Conservation (phyloP, 2,888 invertebrate genomes). For the Ptychoptera contaminata region DNA sequence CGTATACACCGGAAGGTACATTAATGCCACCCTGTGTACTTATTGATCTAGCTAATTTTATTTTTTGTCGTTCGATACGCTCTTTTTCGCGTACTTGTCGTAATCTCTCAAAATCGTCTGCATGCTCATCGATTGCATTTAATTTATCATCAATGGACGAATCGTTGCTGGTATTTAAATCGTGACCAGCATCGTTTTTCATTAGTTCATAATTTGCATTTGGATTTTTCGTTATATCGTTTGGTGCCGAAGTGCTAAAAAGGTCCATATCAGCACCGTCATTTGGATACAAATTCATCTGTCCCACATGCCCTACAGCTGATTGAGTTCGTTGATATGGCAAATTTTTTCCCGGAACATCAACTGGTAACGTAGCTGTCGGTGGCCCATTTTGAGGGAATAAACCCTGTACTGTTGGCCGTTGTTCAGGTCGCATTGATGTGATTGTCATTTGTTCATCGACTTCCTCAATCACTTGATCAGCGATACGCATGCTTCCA, state of each 20-base stretch:
- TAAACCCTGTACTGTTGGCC: conserved; percentile 47
- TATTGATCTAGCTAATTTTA: conserved; percentile 40
- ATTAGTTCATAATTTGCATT: not conserved
- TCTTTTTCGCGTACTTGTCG: conserved; percentile 52
- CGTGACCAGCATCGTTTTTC: not conserved
- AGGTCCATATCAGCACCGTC: conserved; percentile 25
- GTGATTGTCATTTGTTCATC: conserved; percentile 73
- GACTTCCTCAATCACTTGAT: conserved; percentile 58
- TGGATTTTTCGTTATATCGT: conserved; percentile 10
- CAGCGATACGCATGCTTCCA: conserved; percentile 45
- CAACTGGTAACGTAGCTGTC: conserved; percentile 39
- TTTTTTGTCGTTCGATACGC: conserved; percentile 42
- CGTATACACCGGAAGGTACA: too few species aligned
- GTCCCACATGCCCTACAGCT: conserved; percentile 15
- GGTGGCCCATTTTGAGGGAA: conserved; percentile 34
- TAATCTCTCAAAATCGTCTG: conserved; percentile 56
- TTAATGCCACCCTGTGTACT: conserved; percentile 16
- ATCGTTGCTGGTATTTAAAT: too few species aligned
- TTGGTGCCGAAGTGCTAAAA: conserved; percentile 26
- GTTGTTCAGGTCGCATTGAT: conserved; percentile 44
- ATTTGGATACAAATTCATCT: conserved; percentile 19
- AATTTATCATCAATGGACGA: conserved; percentile 8
- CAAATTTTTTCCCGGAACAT: conserved; percentile 36
- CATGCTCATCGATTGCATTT: conserved; percentile 18
- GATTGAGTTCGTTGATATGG: conserved; percentile 24